Conservation (phyloP, 2,888 invertebrate genomes). For the Heliconius ethilla region DNA sequence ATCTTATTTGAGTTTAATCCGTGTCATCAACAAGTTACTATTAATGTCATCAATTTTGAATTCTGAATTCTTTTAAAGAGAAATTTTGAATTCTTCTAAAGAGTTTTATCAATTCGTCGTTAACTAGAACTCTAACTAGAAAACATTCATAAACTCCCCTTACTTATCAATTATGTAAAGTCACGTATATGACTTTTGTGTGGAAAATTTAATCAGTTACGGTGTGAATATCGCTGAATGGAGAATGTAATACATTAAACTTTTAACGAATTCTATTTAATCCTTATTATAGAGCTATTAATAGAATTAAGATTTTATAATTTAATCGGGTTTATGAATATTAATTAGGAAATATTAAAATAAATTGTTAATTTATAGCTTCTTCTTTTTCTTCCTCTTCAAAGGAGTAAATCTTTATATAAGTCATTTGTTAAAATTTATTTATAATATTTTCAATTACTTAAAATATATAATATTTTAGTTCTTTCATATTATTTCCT, state of each 20-base stretch:
- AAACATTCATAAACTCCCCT: slow-evolving; percentile 14
- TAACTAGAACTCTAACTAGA: slow-evolving; percentile 2
- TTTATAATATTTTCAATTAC: too few species aligned
- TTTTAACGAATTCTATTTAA: not conserved
- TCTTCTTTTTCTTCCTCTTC: too few species aligned
- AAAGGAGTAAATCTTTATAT: too few species aligned
- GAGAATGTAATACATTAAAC: slow-evolving; percentile 9
- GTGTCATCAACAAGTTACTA: too few species aligned
- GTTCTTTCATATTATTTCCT: too few species aligned
- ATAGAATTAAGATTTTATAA: not conserved
- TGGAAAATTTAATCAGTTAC: slow-evolving; percentile 47
- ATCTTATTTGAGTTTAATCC: too few species aligned
- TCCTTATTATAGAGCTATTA: not conserved
- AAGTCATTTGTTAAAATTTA: too few species aligned
- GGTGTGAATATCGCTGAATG: slow-evolving; percentile 1
- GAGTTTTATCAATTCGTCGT: not conserved
- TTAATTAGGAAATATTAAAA: too few species aligned
- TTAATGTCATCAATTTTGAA: not conserved
- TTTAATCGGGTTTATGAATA: too few species aligned
- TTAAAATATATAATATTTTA: too few species aligned
- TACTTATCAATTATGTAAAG: slow-evolving; percentile 38
- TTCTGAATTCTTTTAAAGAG: not conserved
- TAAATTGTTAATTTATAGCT: too few species aligned
- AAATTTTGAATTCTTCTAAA: not conserved
- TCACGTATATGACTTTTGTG: slow-evolving; percentile 42